phyloP scores from a whole-genome alignment of 2,113 vertebrate species.

The Corythaixoides concolor region DNA sequence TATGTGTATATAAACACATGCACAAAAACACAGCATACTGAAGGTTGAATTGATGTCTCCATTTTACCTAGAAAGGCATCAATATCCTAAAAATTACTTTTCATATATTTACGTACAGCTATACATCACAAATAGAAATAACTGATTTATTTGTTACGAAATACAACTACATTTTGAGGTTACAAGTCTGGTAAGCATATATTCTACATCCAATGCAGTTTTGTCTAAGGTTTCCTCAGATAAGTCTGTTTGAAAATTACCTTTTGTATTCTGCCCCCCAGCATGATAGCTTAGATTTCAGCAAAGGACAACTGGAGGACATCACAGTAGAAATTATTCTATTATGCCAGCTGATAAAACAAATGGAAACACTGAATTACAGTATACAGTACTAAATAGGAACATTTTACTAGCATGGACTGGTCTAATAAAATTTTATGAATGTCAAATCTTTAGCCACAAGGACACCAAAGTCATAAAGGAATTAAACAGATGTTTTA shows the following conservation, averaged over 20 bases:
- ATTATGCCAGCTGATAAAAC: constrained; percentile 46
- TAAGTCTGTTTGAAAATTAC: constrained; percentile 56
- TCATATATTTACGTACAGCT: background rate
- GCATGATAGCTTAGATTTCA: constrained; percentile 28
- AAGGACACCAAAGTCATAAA: constrained; percentile 1
- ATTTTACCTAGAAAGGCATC: background rate
- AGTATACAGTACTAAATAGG: background rate
- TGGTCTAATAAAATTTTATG: constrained; percentile 8
- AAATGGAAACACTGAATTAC: constrained; percentile 46
- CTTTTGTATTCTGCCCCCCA: constrained; percentile 21
- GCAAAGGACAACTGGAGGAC: constrained; percentile 62
- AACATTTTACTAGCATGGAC: constrained; percentile 4
- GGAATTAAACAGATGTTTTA: constrained; percentile 1
- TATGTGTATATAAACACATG: background rate
- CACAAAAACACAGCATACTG: background rate
- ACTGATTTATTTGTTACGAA: background rate
- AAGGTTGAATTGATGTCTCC: background rate
- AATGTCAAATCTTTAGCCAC: constrained; percentile 21
- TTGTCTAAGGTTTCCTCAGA: constrained; percentile 24
- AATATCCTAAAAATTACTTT: background rate
- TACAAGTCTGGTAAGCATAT: background rate
- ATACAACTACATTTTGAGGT: constrained; percentile 24
- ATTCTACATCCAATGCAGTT: background rate
- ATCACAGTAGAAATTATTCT: background rate
- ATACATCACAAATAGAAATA: constrained; percentile 3